phyloP scores from a whole-genome alignment of 2,888 invertebrate species.

The Liodrosophila aerea region DNA sequence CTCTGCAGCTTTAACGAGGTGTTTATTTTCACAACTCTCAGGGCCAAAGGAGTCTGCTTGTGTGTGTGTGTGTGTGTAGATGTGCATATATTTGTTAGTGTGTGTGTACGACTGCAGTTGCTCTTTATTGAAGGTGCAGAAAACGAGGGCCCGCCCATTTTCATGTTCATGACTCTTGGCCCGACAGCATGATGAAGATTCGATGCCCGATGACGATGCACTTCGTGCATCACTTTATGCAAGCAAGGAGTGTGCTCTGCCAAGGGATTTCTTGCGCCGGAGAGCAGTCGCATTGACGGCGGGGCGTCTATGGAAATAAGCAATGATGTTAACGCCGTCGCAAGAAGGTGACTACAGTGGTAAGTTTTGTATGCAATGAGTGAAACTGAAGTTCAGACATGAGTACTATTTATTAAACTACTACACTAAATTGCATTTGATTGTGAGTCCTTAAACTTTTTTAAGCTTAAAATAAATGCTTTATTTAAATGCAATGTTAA shows the following conservation, averaged over 20 bases:
- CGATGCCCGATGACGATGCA: conserved; percentile 61
- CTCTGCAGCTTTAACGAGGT: conserved; percentile 80
- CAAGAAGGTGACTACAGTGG: conserved; percentile 39
- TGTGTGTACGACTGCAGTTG: conserved; percentile 47
- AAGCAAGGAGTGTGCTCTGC: conserved; percentile 4
- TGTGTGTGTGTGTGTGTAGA: conserved; percentile 9
- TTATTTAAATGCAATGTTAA: no score
- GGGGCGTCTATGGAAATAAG: conserved; percentile 72
- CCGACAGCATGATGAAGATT: conserved; percentile 72
- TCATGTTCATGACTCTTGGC: conserved; percentile 53
- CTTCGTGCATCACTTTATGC: conserved; percentile 45
- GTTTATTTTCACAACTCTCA: conserved; percentile 80
- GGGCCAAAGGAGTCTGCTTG: conserved; percentile 41
- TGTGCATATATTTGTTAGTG: conserved; percentile 9
- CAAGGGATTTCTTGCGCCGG: not conserved
- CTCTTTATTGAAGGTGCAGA: conserved; percentile 72
- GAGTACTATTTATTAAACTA: not conserved
- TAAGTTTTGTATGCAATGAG: not conserved
- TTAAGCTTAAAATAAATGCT: no score
- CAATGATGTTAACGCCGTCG: conserved; percentile 65
- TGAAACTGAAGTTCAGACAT: not conserved
- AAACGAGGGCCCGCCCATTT: conserved; percentile 75
- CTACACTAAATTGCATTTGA: no score
- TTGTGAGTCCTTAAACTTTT: no score
- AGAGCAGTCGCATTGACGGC: conserved; percentile 50